Evolutionary conservation across 2,888 invertebrate species (phyloP), one percentile per base, ranked within the genome.

Genomic region (Dyspetes luteomarginatus): DNA sequence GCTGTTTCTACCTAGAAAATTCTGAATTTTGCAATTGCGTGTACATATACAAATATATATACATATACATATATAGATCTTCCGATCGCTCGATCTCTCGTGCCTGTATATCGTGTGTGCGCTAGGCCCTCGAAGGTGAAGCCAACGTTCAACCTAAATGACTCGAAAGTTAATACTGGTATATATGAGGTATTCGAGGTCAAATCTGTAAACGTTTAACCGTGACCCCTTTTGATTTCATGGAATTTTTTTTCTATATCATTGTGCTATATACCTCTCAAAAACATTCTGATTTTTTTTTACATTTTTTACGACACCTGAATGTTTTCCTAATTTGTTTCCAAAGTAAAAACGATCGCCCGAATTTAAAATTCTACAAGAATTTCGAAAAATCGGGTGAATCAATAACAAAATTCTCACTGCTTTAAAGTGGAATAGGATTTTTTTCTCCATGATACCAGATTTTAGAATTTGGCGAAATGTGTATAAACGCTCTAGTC

Each of bases 91-190:
- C 7, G 5, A 2, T 24, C 55, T 60, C 60, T 60, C 58, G 58
- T 45, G 60, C 45, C 28, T 58, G 71, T 48, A 4, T 17, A 48
- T 48, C 36, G 55, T 65, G 36, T 58, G 45, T 30, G 15, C 48
- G 45, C 55, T 41, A 41, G 48, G 17, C 36, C 45, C 62, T 30
- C 64, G 58, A 28, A 12, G n/a, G 45, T 48, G 4, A 41, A 55
- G 75, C 79, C 79, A 75, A 79, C 79, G 79, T 79, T 50, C 75
- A 65, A 75, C 75, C 79, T 75, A 58, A 79, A 79, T 75, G 26
- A 65, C 75, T 79, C 75, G 74, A 79, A 79, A 79, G 71, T 75
- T 75, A 60, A 48, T 64, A 69, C 5, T 55, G 45, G 36, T 43
- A 12, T 50, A 60, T 24, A 30, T 26, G n/a, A 74, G 68, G 36